Evolutionary conservation across 2,888 invertebrate genomes (phyloP).

Genomic region (Timema cristinae): DNA sequence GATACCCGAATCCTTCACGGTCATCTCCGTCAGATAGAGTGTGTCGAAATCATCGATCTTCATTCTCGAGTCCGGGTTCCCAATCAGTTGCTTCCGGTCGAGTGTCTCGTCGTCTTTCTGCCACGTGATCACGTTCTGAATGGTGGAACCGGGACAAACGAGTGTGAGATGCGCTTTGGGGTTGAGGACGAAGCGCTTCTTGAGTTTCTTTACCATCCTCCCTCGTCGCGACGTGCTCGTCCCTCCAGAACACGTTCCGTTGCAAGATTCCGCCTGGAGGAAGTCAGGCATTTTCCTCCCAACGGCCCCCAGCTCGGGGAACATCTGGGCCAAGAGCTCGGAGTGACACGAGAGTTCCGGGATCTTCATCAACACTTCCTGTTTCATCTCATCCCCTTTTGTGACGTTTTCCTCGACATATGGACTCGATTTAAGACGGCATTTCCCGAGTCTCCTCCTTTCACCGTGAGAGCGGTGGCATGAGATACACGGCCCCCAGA

Average conservation of each 20-base stretch:
- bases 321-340: background rate
- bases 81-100: conserved; percentile 35
- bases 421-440: conserved; percentile 45
- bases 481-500: conserved; percentile 53
- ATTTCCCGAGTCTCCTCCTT: conserved; percentile 48
- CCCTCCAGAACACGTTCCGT: background rate
- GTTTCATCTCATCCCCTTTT: background rate
- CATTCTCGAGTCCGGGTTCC: background rate
- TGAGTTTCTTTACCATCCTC: conserved; percentile 46
- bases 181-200: conserved; percentile 48
- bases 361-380: background rate
- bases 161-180: conserved; percentile 54
- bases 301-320: conserved; percentile 8
- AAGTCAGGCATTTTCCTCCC: conserved; percentile 20
- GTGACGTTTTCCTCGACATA: background rate
- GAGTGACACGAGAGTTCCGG: conserved; percentile 24
- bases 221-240: conserved; percentile 41
- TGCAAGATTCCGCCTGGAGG: conserved; percentile 17
- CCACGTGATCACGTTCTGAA: conserved; percentile 53
- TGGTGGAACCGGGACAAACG: conserved; percentile 53
- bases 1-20: conserved; percentile 60
- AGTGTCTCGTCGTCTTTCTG: conserved; percentile 50
- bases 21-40: conserved; percentile 47
- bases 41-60: conserved; percentile 18
- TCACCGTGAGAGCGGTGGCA: conserved; percentile 43